Evolutionary conservation across 2,113 vertebrate genomes (phyloP), one percentile per base, ranked within the genome.

Genomic region (Tenrec ecaudatus): DNA sequence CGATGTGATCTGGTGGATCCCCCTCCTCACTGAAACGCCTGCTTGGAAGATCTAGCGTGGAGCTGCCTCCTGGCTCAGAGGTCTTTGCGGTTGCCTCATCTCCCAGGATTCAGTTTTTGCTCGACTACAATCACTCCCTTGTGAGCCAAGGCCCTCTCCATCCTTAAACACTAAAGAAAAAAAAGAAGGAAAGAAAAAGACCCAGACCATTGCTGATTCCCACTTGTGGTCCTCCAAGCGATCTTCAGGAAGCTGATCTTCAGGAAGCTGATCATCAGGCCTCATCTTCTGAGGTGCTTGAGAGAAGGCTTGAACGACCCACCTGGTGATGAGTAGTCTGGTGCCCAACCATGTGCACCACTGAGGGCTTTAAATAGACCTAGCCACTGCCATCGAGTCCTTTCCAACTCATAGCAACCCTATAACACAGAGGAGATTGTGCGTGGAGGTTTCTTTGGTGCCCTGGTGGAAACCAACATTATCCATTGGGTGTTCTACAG

Each of bases 41-140:
- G 80, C 29, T 68, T n/a, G 57, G n/a, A 19, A 29, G 23, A 15
- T 20, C 82, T 47, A 12, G n/a, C 12, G 47, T 27, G 57, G 80
- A 14, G 11, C 84, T 75, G 80, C 80, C 40, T 68, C 80, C 53
- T 62, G 36, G 22, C 29, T 64, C 38, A 29, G 11, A 71, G 23
- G 60, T 60, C 64, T 89, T 79, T 78, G 25, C 82, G n/a, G 31
- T 76, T 91, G 84, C 94, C 83, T 76, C 33, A 2, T 73, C 29
- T 89, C 43, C 47, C 17, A 22, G 60, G 60, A 62, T 2, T 62
- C 38, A 53, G 47, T 53, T 10, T 53, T 53, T 20, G 57, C 14
- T 91, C 64, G 75, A 81, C 57, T 68, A 47, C 33, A 88, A 3
- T 62, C 81, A 58, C 16, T 81, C 3, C 15, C 68, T 86, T 86